These are phyloP conservation scores for Hipparchia semele DNA, from an alignment of 2,888 invertebrate genomes.

Conservation along the genomic window DNA sequence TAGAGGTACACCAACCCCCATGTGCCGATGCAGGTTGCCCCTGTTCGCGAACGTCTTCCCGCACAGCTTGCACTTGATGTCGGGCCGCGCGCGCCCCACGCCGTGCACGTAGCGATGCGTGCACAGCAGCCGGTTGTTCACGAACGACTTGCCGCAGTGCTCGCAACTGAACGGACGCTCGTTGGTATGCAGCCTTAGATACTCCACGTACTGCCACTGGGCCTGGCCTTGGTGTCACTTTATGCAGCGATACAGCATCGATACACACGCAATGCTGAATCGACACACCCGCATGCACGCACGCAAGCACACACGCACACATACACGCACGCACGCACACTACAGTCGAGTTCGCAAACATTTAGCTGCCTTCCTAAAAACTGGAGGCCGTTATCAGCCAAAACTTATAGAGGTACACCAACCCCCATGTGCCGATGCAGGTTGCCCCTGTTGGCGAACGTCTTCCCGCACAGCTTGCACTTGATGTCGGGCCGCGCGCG, in stretches of 20 bases:
- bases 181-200: conserved; percentile 15
- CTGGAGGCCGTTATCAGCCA: no score
- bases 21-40: conserved; percentile 14
- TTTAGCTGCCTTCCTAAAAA: no score
- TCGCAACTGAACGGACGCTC: conserved; percentile 17
- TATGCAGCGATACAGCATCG: no score
- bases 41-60: conserved; percentile 12
- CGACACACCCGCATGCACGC: no score
- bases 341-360: no score
- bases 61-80: conserved; percentile 15
- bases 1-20: conserved; percentile 3
- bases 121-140: conserved; percentile 1
- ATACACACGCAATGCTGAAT: no score
- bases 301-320: background rate
- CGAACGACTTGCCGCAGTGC: conserved; percentile 20
- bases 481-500: background rate
- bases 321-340: background rate
- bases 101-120: conserved; percentile 14
- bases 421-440: conserved; percentile 18
- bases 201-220: conserved; percentile 16
- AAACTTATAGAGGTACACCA: background rate
- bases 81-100: background rate
- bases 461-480: conserved; percentile 17
- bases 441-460: conserved; percentile 8
- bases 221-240: no score